These are phyloP conservation scores for Parascotia fuliginaria DNA, from an alignment of 2,888 invertebrate species.

Conservation along the genomic window DNA sequence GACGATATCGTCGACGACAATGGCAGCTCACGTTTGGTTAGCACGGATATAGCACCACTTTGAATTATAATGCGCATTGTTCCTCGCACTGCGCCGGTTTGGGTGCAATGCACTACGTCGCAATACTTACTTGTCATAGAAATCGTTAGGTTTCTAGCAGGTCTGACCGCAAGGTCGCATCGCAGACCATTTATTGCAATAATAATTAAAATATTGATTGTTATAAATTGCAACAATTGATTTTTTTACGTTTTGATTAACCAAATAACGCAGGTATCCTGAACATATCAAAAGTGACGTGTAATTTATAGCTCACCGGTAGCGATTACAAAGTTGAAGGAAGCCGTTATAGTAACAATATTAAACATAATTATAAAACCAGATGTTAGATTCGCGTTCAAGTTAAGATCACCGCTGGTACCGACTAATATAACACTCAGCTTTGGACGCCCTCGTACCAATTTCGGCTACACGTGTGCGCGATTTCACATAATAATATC, in stretches of 20 bases:
- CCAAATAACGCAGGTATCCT: background rate
- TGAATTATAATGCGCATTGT: conserved; percentile 85
- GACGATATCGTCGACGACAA: conserved; percentile 57
- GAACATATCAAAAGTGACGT: background rate
- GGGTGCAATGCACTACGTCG: conserved; percentile 82
- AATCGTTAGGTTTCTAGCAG: conserved; percentile 72
- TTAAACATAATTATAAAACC: background rate
- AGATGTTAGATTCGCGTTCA: background rate
- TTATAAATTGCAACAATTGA: background rate
- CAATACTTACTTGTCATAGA: conserved; percentile 79
- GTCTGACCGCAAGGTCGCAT: conserved; percentile 61
- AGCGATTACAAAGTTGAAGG: background rate
- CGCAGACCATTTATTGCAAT: conserved; percentile 42
- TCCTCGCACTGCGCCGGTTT: conserved; percentile 67
- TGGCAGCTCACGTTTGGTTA: conserved; percentile 72
- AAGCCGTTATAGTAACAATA: background rate
- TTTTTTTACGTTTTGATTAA: no score
- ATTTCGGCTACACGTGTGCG: conserved; percentile 53
- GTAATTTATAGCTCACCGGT: conserved; percentile 2
- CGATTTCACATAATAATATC: conserved; percentile 63
- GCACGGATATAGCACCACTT: conserved; percentile 82
- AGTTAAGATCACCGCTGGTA: background rate
- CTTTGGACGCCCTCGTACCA: conserved; percentile 42
- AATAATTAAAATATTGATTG: conserved; percentile 32
- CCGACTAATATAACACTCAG: no score